Evolutionary conservation across 2,888 invertebrate species (phyloP).

Genomic region (Cordilura impudica): DNA sequence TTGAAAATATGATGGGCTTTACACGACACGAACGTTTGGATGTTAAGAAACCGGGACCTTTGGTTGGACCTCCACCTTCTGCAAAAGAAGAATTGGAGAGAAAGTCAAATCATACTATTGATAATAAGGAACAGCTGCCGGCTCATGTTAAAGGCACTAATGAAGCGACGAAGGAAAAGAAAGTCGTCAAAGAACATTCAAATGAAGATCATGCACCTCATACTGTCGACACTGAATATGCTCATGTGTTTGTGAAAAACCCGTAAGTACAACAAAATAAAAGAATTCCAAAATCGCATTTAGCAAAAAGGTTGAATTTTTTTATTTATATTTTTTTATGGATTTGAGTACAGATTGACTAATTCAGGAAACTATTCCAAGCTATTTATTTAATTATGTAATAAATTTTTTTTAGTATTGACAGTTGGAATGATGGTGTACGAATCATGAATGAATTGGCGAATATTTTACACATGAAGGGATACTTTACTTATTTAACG

Average conservation of each 20-base stretch:
- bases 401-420: conserved; percentile 76
- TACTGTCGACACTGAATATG: conserved; percentile 86
- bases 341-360: not conserved
- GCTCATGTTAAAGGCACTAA: conserved; percentile 72
- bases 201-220: conserved; percentile 80
- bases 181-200: conserved; percentile 75
- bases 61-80: conserved; percentile 78
- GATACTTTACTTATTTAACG: conserved; percentile 77
- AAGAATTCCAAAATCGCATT: no score
- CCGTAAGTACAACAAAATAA: conserved; percentile 81
- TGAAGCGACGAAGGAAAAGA: conserved; percentile 74
- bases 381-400: not conserved
- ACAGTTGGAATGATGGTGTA: conserved; percentile 86
- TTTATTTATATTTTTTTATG: not conserved
- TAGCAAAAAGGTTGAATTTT: no score
- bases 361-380: not conserved
- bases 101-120: conserved; percentile 51
- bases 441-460: conserved; percentile 85
- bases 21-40: conserved; percentile 92
- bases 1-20: conserved; percentile 86
- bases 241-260: conserved; percentile 87
- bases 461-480: conserved; percentile 82
- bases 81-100: conserved; percentile 56
- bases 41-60: conserved; percentile 96
- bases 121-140: conserved; percentile 75